These are phyloP conservation scores for Triplophysa tibetana DNA, from an alignment of 2,113 vertebrate genomes.

Conservation along the genomic window DNA sequence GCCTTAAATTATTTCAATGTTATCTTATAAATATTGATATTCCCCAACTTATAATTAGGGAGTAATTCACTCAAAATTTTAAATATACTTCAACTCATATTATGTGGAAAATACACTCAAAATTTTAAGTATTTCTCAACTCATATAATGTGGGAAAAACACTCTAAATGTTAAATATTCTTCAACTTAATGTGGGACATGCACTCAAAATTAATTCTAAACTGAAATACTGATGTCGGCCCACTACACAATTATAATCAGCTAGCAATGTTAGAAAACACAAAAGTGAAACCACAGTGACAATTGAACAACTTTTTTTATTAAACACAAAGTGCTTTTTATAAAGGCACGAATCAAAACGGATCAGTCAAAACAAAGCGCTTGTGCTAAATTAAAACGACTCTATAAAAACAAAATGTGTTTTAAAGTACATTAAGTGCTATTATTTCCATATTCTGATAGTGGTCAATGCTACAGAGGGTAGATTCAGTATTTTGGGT, in stretches of 20 bases:
- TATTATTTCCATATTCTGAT: too few relatives aligned
- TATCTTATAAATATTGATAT: conserved; percentile 18
- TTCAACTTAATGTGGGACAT: too few relatives aligned
- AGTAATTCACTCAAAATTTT: conserved; percentile 1
- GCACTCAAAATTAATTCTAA: not conserved
- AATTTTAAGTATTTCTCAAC: too few relatives aligned
- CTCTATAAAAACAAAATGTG: not conserved
- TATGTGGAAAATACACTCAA: too few relatives aligned
- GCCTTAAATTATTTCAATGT: conserved; percentile 3
- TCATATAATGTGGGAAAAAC: not conserved
- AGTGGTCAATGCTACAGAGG: not conserved
- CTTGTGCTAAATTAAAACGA: not conserved
- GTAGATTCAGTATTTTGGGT: not conserved
- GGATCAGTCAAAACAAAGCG: not conserved
- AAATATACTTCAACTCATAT: not conserved
- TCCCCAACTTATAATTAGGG: not conserved
- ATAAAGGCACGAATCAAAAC: not conserved
- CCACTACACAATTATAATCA: not conserved
- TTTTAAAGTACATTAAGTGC: not conserved
- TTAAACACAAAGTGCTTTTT: not conserved
- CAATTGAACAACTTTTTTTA: not conserved
- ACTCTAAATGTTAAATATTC: not conserved
- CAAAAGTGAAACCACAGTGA: not conserved
- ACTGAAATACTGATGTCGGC: not conserved
- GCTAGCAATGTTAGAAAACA: not conserved